Base-by-base conservation (phyloP, 2,797 vertebrate genomes). In the Spatula clypeata region DNA sequence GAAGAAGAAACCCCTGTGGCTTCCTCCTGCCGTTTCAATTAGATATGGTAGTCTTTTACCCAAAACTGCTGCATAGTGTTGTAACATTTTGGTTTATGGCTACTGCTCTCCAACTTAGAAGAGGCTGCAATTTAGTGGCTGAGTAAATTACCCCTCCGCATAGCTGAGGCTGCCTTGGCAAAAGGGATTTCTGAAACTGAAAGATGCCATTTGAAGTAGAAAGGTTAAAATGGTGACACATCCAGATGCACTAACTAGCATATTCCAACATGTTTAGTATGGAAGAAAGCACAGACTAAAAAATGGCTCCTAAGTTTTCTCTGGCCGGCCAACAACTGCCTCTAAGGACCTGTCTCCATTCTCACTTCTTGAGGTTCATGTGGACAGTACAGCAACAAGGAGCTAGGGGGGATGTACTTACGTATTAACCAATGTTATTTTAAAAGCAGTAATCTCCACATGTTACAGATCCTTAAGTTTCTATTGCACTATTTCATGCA, bases 1-100 rank as follows among this genome's bases (percentile, higher is more conserved):
- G 58, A 88, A 79, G 83, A 87, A 75, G 90, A 91, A 97, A 91
- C 51, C 38, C 81, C 64, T 9, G 81, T 47, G 76, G 81, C 51
- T 88, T 96, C 65, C 77, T 88, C 87, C 91, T 76, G 90, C 67
- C 73, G 80, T 88, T 97, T 93, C 91, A 91, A 75, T 93, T 92
- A 82, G 83, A 88, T 24, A 79, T 0, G 13, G 83, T 55, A 53
- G 44, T 70, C 40, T 71, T 81, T 70, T 73, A 85, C 60, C 57
- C 3, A 1, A 87, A 82, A 89, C 54, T 67, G 66, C 71, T 45
- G 51, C 66, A 18, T 2, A 54, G 42, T 1, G 0, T 29, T 87
- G 62, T 31, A 93, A 94, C 70, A 23, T 79, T 90, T 79, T 0
- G 12, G 75, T 79, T 93, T 90, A 73, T 15, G 57, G 77, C 76